Evolutionary conservation across 2,113 vertebrate species (phyloP), one percentile per base, ranked within the genome.

Genomic region (Oophaga pumilio): DNA sequence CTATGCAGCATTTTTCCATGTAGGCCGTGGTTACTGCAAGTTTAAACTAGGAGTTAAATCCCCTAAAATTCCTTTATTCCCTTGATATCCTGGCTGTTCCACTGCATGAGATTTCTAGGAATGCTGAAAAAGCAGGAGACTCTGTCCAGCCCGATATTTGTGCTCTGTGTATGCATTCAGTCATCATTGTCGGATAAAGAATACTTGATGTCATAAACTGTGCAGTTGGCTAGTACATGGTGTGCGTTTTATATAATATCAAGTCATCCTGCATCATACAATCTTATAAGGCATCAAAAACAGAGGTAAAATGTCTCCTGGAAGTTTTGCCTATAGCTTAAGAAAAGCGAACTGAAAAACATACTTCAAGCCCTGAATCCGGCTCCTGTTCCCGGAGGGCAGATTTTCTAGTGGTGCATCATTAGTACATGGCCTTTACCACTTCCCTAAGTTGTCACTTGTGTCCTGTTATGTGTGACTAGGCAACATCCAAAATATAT

Each of bases 61-160:
- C 91, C 85, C 33, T 90, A 90, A 90, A 94, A 93, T 95, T 94
- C 94, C 90, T 95, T 88, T 92, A 92, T 93, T 94, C 93, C 94
- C 94, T 90, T 89, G 92, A 92, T 95, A 91, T 91, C 85, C 52
- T 83, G 89, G 90, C 85, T 92, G 82, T 91, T 93, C 92, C 89
- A 90, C 88, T 90, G 90, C 91, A 94, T 91, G 91, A 91, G 92
- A 92, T 94, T 94, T 93, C 93, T 92, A 93, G 92, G 92, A 93
- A 93, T 90, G 92, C 90, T 86, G 91, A 83, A 91, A 90, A 91
- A 84, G 91, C 89, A 89, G 91, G 89, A 90, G 91, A 85, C 79
- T 74, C 73, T 83, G 43, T 22, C 62, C n/a, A 62, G 59, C n/a
- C 59, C n/a, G 52, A 59, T 33, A 26, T 71, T 24, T 79, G 62